A percentile compares a stretch with the other conserved stretches of the same genome.
Conservation (phyloP, 2,888 invertebrate genomes). For the Lasioglossum malachurum region DNA sequence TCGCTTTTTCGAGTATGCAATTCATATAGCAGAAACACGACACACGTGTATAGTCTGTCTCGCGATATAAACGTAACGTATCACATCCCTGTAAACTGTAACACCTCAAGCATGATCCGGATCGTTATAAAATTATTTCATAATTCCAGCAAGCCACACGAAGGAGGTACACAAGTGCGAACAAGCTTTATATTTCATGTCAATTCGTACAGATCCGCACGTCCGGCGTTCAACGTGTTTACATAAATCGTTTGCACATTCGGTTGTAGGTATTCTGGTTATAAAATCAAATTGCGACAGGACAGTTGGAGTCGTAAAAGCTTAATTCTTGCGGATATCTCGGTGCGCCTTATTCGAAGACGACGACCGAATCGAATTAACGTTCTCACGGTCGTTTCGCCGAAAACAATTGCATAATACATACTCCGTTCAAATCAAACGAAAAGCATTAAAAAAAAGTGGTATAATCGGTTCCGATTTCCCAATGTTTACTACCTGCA, state of each 20-base stretch:
- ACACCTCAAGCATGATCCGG: conserved; percentile 30
- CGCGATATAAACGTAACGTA: conserved; percentile 28
- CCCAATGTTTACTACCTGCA: conserved; percentile 64
- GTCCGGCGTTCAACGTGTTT: conserved; percentile 25
- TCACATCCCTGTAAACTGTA: conserved; percentile 27
- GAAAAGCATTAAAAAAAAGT: conserved; percentile 40
- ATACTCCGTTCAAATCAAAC: conserved; percentile 40
- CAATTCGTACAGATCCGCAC: conserved; percentile 23
- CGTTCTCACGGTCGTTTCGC: neutral
- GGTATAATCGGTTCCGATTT: conserved; percentile 30
- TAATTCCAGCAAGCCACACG: conserved; percentile 11
- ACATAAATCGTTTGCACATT: conserved; percentile 33
- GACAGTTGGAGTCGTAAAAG: conserved; percentile 25
- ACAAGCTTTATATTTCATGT: conserved; percentile 26
- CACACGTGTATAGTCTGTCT: conserved; percentile 17
- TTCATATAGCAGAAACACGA: conserved; percentile 32
- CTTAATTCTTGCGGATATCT: conserved; percentile 9
- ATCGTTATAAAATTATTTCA: conserved; percentile 45
- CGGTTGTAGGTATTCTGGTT: neutral
- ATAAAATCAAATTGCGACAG: conserved; percentile 8
- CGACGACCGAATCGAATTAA: conserved; percentile 12
- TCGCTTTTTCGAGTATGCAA: conserved; percentile 31
- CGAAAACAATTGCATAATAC: conserved; percentile 18
- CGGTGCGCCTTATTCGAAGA: neutral
- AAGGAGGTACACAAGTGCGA: conserved; percentile 40